Conservation (phyloP, 1,140 invertebrate genomes). For the Metopolophium dirhodum region DNA sequence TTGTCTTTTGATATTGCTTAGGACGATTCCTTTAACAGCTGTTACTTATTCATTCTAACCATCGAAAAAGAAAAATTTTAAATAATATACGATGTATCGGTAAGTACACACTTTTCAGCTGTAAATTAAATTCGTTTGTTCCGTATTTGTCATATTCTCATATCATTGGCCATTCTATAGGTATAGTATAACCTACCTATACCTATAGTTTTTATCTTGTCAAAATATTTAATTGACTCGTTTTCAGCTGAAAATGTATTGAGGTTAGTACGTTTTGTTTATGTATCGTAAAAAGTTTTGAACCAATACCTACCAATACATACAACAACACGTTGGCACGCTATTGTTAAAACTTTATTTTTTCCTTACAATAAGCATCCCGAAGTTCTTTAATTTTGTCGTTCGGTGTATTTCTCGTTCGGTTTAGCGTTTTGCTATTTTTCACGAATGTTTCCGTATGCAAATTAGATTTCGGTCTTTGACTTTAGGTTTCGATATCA, state of each 20-base stretch:
- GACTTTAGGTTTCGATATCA: neutral
- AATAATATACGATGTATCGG: no score
- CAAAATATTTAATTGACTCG: no score
- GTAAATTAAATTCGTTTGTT: no score
- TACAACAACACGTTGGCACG: neutral
- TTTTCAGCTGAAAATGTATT: neutral
- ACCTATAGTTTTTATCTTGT: no score
- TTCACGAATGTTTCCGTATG: neutral
- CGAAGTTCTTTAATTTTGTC: neutral
- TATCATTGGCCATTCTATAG: no score
- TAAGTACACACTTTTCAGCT: no score
- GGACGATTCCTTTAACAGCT: no score
- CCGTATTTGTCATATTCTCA: no score
- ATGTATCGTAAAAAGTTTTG: neutral
- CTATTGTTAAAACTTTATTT: neutral
- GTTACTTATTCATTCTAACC: no score
- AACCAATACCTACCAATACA: neutral
- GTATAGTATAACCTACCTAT: no score
- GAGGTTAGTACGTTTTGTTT: neutral
- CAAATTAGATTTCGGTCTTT: neutral
- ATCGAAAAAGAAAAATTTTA: no score
- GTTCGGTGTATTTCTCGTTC: neutral
- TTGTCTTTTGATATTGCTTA: no score
- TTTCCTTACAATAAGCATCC: neutral
- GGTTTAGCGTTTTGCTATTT: neutral